A percentile compares a stretch with the other conserved stretches of the same genome.
These are phyloP conservation scores for Dissostichus mawsoni DNA, from an alignment of 2,113 vertebrate genomes.

Conservation along the genomic window DNA sequence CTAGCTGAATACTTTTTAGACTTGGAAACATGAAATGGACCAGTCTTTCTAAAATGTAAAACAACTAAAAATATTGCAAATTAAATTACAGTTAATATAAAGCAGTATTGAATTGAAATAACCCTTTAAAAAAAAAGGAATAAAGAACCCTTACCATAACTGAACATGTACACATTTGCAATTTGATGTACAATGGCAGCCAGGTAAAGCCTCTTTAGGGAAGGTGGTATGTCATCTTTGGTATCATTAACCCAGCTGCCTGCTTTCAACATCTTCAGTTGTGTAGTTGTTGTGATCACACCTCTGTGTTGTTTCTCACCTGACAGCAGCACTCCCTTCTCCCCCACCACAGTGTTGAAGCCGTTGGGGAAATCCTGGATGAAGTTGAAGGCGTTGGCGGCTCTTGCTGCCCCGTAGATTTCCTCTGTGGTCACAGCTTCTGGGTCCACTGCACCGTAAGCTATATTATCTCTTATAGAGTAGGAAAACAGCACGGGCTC, in stretches of 20 bases:
- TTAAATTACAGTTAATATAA: no score
- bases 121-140: no score
- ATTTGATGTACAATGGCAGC: no score
- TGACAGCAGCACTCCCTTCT: slow-evolving; percentile 96
- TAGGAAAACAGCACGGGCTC: slow-evolving; percentile 97
- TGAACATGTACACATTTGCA: no score
- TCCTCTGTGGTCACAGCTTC: slow-evolving; percentile 87
- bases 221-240: not conserved
- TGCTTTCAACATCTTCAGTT: not conserved
- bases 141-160: no score
- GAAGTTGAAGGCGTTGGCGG: slow-evolving; percentile 92
- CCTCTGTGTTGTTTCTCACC: slow-evolving; percentile 78
- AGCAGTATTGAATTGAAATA: no score
- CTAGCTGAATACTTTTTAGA: no score
- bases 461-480: slow-evolving; percentile 97
- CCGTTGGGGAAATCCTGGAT: slow-evolving; percentile 91
- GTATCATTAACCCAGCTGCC: not conserved
- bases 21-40: not conserved
- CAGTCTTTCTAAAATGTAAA: not conserved
- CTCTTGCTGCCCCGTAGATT: slow-evolving; percentile 87
- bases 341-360: slow-evolving; percentile 93
- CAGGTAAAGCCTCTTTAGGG: not conserved
- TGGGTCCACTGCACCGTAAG: slow-evolving; percentile 90
- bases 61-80: not conserved
- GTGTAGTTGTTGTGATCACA: not conserved